A percentile compares a stretch with the other conserved stretches of the same genome.
phyloP scores from a whole-genome alignment of 2,888 invertebrate species.

The Latrodectus elegans region DNA sequence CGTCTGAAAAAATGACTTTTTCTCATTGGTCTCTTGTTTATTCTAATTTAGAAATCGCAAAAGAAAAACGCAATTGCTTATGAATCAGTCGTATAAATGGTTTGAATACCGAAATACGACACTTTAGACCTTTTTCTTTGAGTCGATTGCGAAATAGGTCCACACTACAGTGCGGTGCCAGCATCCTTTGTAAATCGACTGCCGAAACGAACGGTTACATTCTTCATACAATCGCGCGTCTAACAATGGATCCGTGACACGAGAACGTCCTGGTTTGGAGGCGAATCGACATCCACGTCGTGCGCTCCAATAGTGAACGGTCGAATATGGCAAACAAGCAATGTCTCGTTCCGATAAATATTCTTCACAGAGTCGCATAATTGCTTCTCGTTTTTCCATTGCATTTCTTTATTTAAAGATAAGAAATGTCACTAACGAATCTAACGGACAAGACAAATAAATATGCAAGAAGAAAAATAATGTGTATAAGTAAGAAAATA shows the following conservation, averaged over 20 bases:
- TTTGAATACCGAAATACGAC: not conserved
- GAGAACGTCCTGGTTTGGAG: slow-evolving; percentile 5
- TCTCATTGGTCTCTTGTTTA: not conserved
- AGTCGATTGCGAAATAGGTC: slow-evolving; percentile 15
- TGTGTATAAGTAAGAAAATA: too few species aligned
- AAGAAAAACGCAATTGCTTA: not conserved
- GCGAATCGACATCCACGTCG: not conserved
- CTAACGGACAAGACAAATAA: too few species aligned
- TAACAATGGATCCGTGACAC: not conserved
- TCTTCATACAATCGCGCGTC: not conserved
- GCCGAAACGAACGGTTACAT: slow-evolving; percentile 14
- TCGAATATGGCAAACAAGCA: not conserved
- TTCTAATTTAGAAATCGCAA: not conserved
- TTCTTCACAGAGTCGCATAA: too few species aligned
- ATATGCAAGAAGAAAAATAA: too few species aligned
- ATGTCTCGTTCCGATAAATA: slow-evolving; percentile 11
- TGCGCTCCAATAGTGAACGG: slow-evolving; percentile 13
- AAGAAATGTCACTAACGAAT: too few species aligned
- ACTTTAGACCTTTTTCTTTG: slow-evolving; percentile 7
- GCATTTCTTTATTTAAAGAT: too few species aligned
- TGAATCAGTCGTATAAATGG: not conserved
- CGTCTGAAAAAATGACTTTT: slow-evolving; percentile 20
- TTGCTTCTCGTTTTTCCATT: too few species aligned
- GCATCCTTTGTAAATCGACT: not conserved
- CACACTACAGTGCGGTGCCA: not conserved